Base-by-base conservation (phyloP, 2,113 vertebrate species). In the Hyperoodon ampullatus region DNA sequence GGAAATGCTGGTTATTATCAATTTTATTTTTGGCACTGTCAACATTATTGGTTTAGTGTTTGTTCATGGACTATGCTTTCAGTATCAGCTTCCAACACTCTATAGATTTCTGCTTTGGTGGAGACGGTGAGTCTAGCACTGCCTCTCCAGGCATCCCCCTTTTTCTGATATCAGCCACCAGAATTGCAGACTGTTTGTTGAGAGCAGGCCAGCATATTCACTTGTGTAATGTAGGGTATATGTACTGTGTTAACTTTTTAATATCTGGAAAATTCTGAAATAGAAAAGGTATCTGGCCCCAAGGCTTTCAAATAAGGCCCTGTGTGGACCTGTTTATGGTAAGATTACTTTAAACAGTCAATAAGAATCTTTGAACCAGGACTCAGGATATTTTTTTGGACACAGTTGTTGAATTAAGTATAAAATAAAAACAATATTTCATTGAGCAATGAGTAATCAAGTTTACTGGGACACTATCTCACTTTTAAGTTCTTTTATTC, bases 241-340 rank as follows among this genome's bases (percentile, higher is more conserved):
- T 15, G 13, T 18, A 33, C 30, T 65, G 6, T 65, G 16, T 82
- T 81, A 26, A 70, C 39, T 72, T 77, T 55, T 77, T 66, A 74
- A 61, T 85, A 35, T 90, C 75, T 74, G 44, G 39, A 35, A 78
- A 80, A 74, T 88, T 74, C 86, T 72, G 39, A 72, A 68, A 61
- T 28, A 50, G 60, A 24, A 93, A 66, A 78, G 4, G 2, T 90
- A 42, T 78, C 35, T 90, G n/a, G 24, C 8, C 13, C 33, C n/a
- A 70, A 70, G 26, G 6, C 10, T 86, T 82, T 86, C 53, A 84
- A 47, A 21, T 24, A 61, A 93, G 44, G 50, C 16, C 55, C n/a
- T 74, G 6, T 63, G 12, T 50, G 44, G 18, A 63, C n/a, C 4
- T 39, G 26, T 61, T 71, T 14, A 9, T 84, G 58, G n/a, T 47